A percentile compares a stretch with the other conserved stretches of the same genome.
Conservation (phyloP, 2,888 invertebrate species). For the Erebia palarica region DNA sequence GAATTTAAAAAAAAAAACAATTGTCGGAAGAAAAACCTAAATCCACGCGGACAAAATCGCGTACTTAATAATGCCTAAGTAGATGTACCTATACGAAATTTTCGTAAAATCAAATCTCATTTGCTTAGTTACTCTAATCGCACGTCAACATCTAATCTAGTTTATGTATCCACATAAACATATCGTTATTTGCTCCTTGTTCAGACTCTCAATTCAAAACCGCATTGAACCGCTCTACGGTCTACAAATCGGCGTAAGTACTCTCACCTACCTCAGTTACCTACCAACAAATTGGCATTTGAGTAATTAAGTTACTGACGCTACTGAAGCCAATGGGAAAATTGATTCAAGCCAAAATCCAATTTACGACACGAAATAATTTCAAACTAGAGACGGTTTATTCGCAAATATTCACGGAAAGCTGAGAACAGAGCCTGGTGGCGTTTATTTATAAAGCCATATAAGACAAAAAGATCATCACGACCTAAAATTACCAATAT, state of each 20-base stretch:
- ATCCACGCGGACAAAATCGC: too few species aligned
- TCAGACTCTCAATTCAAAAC: slow-evolving; percentile 14
- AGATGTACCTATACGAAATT: too few species aligned
- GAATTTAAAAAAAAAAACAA: too few species aligned
- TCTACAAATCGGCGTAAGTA: neutral
- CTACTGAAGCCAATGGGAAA: slow-evolving; percentile 33
- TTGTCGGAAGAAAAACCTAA: too few species aligned
- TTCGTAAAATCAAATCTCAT: neutral
- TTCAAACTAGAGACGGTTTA: neutral
- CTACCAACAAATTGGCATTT: slow-evolving; percentile 33
- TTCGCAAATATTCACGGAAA: neutral
- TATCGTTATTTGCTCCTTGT: slow-evolving; percentile 13
- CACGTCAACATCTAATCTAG: neutral
- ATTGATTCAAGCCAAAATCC: slow-evolving; percentile 15
- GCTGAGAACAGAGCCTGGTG: too few species aligned
- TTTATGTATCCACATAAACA: neutral
- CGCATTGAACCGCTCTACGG: slow-evolving; percentile 6
- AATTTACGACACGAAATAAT: neutral
- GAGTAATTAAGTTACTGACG: slow-evolving; percentile 34
- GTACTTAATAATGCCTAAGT: too few species aligned
- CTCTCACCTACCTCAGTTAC: neutral
- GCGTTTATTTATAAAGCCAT: too few species aligned
- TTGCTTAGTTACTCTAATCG: neutral
- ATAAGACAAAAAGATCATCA: too few species aligned
- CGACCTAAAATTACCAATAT: too few species aligned